Evolutionary conservation across 2,888 invertebrate species (phyloP), one percentile per base, ranked within the genome.

Genomic region (Platynereis dumerilii): DNA sequence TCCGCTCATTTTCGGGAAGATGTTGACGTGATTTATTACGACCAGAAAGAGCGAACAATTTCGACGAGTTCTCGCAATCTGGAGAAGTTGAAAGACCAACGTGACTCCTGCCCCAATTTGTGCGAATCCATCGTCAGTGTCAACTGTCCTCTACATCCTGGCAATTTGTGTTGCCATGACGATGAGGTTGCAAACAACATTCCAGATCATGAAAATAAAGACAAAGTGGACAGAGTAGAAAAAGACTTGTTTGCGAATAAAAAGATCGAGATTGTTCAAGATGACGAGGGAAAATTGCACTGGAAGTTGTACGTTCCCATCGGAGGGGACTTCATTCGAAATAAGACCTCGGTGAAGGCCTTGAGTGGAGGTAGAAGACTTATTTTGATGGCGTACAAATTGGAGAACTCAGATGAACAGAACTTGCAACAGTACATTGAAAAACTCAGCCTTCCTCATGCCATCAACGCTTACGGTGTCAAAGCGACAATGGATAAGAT

Each of bases 401-500:
- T 53, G 2, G 54, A 61, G 22, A 34, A 34, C 1, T 39, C 53
- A 7, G 61, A 26, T 1, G 61, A 54, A 22, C 20, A n/a, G 7
- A 48, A 22, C 22, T 7, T 48, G 22, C 61, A 61, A 42, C 61
- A 55, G 22, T 61, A 61, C 17, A 61, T 61, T 22, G 61, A 61
- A 27, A 61, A 54, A 29, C 48, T 61, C 42, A 26, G 39, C 15
- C 55, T 61, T 15, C 61, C 61, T 15, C 61, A 61, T 44, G 52
- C 61, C 12, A 61, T 61, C 7, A 54, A 61, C 26, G 61, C 61
- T 15, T 61, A 61, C 26, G 52, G 61, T 17, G 61, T 61, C 15
- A 42, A 53, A n/a, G 61, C 61, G 2, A 61, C 61, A 20, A 61
- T 61, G 61, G 61, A 61, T 54, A 61, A 52, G 24, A 54, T 53